Evolutionary conservation across 2,888 invertebrate species (phyloP).

Genomic region (Leptothorax acervorum): DNA sequence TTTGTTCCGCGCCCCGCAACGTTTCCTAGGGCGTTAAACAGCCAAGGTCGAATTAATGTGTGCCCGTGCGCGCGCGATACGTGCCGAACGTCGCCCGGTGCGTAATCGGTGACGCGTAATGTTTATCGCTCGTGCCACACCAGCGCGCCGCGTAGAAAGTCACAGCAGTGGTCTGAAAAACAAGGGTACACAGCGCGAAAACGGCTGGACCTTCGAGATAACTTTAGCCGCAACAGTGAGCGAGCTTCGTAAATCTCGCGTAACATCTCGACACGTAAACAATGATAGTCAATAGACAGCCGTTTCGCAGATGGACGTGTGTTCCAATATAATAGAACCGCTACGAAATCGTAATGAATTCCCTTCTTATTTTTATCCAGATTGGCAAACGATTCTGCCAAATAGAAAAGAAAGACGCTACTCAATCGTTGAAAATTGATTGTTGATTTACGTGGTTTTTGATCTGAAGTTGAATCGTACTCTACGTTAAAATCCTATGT

Average conservation of each 20-base stretch:
- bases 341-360: neutral
- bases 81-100: constrained; percentile 28
- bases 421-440: neutral
- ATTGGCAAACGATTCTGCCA: neutral
- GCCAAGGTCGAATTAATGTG: constrained; percentile 46
- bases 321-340: neutral
- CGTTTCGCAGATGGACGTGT: neutral
- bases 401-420: neutral
- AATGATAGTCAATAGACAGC: constrained; percentile 3
- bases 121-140: constrained; percentile 57
- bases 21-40: constrained; percentile 17
- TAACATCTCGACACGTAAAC: constrained; percentile 18
- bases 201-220: constrained; percentile 58
- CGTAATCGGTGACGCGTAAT: constrained; percentile 53
- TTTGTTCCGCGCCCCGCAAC: neutral
- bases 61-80: constrained; percentile 14
- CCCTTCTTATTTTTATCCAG: neutral
- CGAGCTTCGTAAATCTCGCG: constrained; percentile 7
- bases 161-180: constrained; percentile 50
- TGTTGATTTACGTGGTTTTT: neutral
- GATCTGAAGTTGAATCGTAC: neutral
- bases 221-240: constrained; percentile 50
- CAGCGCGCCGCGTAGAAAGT: constrained; percentile 42
- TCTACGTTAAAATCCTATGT: neutral
- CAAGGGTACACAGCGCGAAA: constrained; percentile 27